Percentiles rank a stretch among this genome's conserved stretches.
Evolutionary conservation across 2,888 invertebrate genomes (phyloP).

Genomic region (Ennomos quercinarius): DNA sequence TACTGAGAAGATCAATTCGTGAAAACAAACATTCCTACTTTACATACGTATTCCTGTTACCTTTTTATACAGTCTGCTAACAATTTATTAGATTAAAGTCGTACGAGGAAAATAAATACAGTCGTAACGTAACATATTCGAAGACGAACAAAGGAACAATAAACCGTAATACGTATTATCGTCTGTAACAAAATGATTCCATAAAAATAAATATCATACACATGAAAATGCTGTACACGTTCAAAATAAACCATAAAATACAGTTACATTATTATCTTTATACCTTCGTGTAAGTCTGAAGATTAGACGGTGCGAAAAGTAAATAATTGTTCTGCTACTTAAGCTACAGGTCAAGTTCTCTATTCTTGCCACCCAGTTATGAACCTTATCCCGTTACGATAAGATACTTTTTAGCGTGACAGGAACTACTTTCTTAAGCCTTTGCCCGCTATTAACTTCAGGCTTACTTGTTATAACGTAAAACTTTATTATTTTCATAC

Average conservation of each 20-base stretch:
- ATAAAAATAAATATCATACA: not conserved
- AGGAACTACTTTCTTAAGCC: constrained; percentile 28
- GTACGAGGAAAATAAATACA: constrained; percentile 12
- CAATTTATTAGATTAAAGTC: constrained; percentile 34
- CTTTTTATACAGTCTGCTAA: constrained; percentile 34
- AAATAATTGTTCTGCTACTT: constrained; percentile 38
- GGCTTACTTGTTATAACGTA: constrained; percentile 33
- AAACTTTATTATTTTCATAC: constrained; percentile 32
- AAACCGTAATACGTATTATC: not conserved
- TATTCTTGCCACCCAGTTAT: constrained; percentile 14
- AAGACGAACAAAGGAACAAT: constrained; percentile 10
- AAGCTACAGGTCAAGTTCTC: constrained; percentile 25
- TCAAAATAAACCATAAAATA: constrained; percentile 8
- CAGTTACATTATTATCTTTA: constrained; percentile 30
- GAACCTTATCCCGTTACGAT: constrained; percentile 26
- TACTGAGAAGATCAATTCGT: constrained; percentile 49
- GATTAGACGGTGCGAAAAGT: constrained; percentile 39
- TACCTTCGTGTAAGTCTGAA: constrained; percentile 32
- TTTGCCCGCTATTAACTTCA: constrained; percentile 35
- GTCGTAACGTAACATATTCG: not conserved
- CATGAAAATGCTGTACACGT: constrained; percentile 5
- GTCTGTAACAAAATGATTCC: not conserved
- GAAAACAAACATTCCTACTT: constrained; percentile 45
- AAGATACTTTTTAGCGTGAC: constrained; percentile 21
- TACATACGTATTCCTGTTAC: constrained; percentile 41